Evolutionary conservation across 2,888 invertebrate genomes (phyloP), one percentile per base, ranked within the genome.

Genomic region (Brachylomia viminalis): DNA sequence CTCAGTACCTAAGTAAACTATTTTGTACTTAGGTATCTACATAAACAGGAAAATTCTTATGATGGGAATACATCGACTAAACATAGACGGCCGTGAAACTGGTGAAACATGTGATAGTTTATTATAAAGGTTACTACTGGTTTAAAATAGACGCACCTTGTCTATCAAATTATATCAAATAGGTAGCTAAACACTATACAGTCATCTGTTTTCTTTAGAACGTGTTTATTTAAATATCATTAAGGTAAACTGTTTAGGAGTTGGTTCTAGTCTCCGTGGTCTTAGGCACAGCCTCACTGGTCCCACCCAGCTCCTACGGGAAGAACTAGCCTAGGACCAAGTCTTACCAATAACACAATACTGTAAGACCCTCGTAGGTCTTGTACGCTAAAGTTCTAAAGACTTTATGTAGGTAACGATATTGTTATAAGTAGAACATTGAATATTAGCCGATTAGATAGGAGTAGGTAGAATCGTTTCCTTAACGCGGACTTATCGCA

Each of bases 111-210:
- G 42, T 49, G 10, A 58, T 38, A 30, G n/a, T 30, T 66, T 59
- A 49, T 61, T 77, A 56, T 33, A 71, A 71, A 77, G 54, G 17
- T 30, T 42, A 49, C 10, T 15, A 20, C 33, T 20, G 27, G 49
- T 56, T 74, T 58, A 52, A 79, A 79, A 79, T 77, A 78, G 78
- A 67, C 5, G 6, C 38, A 27, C 15, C 54, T 38, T 52, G 79
- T 75, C 56, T 30, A 49, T 79, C 62, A 64, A 56, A 62, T 45
- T 33, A n/a, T 38, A 38, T 30, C 27, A 74, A 61, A 49, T 17
- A 13, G 3, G 2, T 58, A 42, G 6, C 65, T 52, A 33, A 15
- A 17, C 58, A 38, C 54, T 7, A 49, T 61, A 47, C 33, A 15
- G 30, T 30, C 38, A 47, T 75, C 27, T 59, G n/a, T 54, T 75